Base-by-base conservation (phyloP, 2,797 vertebrate species). In the Lacerta bilineata region DNA sequence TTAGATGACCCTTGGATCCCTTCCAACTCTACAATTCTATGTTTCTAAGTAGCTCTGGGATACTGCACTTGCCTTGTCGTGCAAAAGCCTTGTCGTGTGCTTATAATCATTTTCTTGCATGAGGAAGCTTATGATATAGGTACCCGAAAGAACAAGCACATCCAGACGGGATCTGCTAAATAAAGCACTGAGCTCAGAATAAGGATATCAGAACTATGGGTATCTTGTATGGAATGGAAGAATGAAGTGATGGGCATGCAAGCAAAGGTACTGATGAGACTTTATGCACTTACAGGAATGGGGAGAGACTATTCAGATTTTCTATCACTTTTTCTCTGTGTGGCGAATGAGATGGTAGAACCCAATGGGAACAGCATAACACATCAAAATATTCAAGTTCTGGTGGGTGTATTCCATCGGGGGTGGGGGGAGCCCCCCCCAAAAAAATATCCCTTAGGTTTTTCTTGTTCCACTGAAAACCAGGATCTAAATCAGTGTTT, bases 311-410 rank as follows among this genome's bases (percentile, higher is more conserved):
- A 39, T 89, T 75, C 74, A 76, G 11, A 2, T 85, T 71, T 89
- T 18, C 3, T 4, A 82, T 81, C 1, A 83, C 55, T 8, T 78
- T 17, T 43, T 50, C 41, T 84, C 41, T 39, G 78, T 66, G 36
- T 4, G 59, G 72, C n/a, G 77, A 77, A 64, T 76, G 72, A 85
- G 78, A 41, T 23, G 39, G 39, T 17, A 86, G 78, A 82, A 91
- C 3, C 9, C 61, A 59, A 77, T 88, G 87, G 33, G n/a, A 33
- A 33, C 18, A n/a, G 18, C 79, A 3, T 1, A 66, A 39, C 55
- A 46, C 59, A 83, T 18, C 29, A 85, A 88, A 84, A 75, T 68
- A 11, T 83, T 1, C 17, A 83, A 59, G 46, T 79, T n/a, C 15
- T 78, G 15, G 8, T 27, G 55, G 7, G n/a, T 84, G 25, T 80